phyloP scores from a whole-genome alignment of 2,888 invertebrate genomes.

The Didymodactylos carnosus region DNA sequence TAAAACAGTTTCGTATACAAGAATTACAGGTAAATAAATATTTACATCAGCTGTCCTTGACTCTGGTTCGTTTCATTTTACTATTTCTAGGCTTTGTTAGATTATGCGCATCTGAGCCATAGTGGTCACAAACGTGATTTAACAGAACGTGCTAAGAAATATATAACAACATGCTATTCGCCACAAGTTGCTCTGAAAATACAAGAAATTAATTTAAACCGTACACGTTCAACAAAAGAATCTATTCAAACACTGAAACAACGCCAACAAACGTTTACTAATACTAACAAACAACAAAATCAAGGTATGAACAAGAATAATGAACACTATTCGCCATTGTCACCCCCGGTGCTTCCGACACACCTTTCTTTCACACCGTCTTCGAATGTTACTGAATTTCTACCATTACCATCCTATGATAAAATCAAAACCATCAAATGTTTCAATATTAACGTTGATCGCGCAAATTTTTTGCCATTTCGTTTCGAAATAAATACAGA shows the following conservation, averaged over 20 bases:
- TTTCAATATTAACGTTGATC: background rate
- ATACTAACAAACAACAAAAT: too few relatives aligned
- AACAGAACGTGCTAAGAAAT: background rate
- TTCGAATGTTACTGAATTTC: background rate
- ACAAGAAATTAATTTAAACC: background rate
- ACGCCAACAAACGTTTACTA: too few relatives aligned
- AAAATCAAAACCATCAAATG: background rate
- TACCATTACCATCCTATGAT: background rate
- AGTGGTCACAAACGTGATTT: background rate
- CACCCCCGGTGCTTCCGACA: background rate
- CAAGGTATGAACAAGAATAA: too few relatives aligned
- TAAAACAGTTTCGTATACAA: too few relatives aligned
- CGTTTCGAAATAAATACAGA: background rate
- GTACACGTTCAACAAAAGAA: background rate
- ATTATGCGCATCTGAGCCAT: background rate
- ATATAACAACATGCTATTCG: background rate
- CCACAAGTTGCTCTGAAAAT: background rate
- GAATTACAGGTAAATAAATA: too few relatives aligned
- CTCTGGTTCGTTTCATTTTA: too few relatives aligned
- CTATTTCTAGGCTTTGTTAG: background rate
- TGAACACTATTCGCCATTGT: too few relatives aligned
- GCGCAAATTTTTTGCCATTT: background rate
- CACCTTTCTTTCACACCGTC: background rate
- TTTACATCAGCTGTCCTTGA: too few relatives aligned
- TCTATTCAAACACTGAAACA: background rate